These are phyloP conservation scores for Lepidochitona cinerea DNA, from an alignment of 2,888 invertebrate genomes.

Conservation along the genomic window DNA sequence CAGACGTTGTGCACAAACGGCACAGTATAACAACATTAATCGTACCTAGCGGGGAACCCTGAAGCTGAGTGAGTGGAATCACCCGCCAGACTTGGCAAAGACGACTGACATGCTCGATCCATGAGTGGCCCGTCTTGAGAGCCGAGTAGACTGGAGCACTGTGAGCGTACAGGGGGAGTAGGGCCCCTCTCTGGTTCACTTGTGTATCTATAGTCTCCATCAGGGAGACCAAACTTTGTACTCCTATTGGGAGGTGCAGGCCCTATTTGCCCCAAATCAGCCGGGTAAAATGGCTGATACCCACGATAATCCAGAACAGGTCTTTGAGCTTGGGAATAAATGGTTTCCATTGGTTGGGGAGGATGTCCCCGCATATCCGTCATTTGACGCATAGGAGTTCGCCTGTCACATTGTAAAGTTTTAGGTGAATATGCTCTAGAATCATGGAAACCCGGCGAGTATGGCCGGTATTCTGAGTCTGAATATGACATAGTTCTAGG, in stretches of 20 bases:
- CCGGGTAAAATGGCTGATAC: neutral
- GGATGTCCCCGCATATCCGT: neutral
- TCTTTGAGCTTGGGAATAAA: conserved; percentile 2
- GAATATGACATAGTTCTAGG: conserved; percentile 7
- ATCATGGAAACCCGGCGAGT: conserved; percentile 12
- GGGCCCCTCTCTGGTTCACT: conserved; percentile 44
- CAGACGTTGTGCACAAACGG: neutral
- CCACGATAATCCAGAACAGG: conserved; percentile 1
- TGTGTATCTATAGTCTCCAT: conserved; percentile 18
- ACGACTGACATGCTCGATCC: conserved; percentile 74
- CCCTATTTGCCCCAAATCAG: neutral
- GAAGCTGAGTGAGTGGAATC: conserved; percentile 47
- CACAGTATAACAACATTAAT: neutral
- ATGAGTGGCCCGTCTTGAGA: conserved; percentile 54
- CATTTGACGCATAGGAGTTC: neutral
- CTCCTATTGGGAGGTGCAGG: neutral
- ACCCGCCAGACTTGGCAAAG: conserved; percentile 69
- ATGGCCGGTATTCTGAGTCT: conserved; percentile 3
- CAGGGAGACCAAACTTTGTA: conserved; percentile 7
- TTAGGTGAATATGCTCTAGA: conserved; percentile 46
- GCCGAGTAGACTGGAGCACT: conserved; percentile 16
- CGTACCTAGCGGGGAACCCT: conserved; percentile 38
- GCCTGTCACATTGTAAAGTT: conserved; percentile 6
- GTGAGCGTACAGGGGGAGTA: conserved; percentile 38
- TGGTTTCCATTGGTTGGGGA: neutral